Evolutionary conservation across 2,113 vertebrate genomes (phyloP), one percentile per base, ranked within the genome.

Genomic region (Pomatostomus ruficeps): DNA sequence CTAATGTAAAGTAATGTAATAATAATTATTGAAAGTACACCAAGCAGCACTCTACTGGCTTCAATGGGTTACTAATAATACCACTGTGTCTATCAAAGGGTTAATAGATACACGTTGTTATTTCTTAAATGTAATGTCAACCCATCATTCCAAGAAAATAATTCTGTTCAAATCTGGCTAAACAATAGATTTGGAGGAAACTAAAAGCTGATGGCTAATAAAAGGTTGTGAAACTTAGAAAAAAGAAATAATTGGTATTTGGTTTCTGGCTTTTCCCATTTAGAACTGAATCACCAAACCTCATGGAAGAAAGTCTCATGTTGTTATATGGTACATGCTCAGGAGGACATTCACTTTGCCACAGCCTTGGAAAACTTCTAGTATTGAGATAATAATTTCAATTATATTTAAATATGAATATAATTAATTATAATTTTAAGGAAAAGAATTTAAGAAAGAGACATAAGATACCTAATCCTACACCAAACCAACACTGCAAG

Each of bases 131-230:
- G 68, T 48, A 80, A 11, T 31, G n/a, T 72, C 65, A 92, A 72
- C 52, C 52, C 66, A 89, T 78, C 72, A 58, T 77, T 77, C 33
- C 83, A 38, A 35, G 38, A 96, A 97, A 92, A 86, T 95, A 95
- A 92, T 28, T 78, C 40, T 67, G 57, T 96, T 93, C 17, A 95
- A 91, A 89, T 55, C 35, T 76, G 54, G 83, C 31, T 31, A 40
- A 91, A 73, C 22, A 80, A 83, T 42, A 91, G 45, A 92, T 71
- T 52, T 72, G 23, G 22, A 61, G 35, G 48, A 49, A 91, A 80
- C 42, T 59, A 85, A 76, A 92, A 85, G 55, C 6, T 31, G 9
- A 57, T 12, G 12, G 40, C 70, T 77, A 89, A 77, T 9, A 52
- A 82, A 75, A 75, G 51, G 24, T 38, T 71, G 89, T 63, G 29